Evolutionary conservation across 2,797 vertebrate genomes (phyloP).

Genomic region (Lycodopsis pacificus): DNA sequence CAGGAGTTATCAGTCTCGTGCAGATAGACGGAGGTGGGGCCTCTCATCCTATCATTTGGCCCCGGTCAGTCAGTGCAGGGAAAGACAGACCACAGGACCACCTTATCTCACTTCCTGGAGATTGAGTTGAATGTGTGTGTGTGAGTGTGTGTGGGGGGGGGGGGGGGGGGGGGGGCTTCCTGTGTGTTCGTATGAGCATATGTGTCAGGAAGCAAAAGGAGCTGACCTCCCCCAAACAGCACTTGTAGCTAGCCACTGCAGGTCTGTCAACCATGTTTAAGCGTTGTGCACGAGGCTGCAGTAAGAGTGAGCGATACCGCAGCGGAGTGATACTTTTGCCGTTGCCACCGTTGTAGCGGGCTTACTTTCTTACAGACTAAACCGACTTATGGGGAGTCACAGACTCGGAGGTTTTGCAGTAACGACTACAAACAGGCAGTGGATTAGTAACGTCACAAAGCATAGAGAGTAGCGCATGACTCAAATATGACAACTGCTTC

Average conservation of each 20-base stretch:
- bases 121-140: constrained; percentile 34
- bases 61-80: constrained; percentile 57
- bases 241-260: not conserved
- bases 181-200: constrained; percentile 1
- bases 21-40: constrained; percentile 62
- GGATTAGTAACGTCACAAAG: too few relatives aligned
- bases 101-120: constrained; percentile 58
- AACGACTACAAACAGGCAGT: too few relatives aligned
- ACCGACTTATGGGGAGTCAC: too few relatives aligned
- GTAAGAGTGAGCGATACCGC: not conserved
- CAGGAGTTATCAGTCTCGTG: constrained; percentile 75
- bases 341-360: too few relatives aligned
- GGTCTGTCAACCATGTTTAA: not conserved
- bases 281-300: not conserved
- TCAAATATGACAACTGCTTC: too few relatives aligned
- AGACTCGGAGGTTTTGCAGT: too few relatives aligned
- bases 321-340: too few relatives aligned
- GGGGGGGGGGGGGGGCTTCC: constrained; percentile 1
- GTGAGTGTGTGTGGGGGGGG: not conserved
- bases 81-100: constrained; percentile 59
- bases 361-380: too few relatives aligned
- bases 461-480: too few relatives aligned
- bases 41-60: constrained; percentile 65
- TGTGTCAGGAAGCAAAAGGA: not conserved
- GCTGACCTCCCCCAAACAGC: not conserved